phyloP scores from a whole-genome alignment of 2,113 vertebrate species.

The Pomatorhinus ruficollis region DNA sequence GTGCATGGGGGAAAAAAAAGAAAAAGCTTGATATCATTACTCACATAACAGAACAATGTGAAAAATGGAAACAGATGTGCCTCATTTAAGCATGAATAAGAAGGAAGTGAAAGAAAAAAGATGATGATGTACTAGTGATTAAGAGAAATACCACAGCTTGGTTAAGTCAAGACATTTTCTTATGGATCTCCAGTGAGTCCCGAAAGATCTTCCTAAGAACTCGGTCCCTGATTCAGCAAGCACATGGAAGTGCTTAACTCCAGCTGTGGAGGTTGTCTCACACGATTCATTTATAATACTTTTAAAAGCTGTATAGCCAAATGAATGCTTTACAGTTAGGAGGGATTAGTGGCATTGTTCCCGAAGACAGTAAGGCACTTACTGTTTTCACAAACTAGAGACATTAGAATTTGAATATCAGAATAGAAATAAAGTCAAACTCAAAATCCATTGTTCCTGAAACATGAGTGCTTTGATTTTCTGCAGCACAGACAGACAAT shows the following conservation, averaged over 20 bases:
- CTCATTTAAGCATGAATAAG: conserved; percentile 56
- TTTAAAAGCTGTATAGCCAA: background rate
- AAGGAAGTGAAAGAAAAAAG: conserved; percentile 59
- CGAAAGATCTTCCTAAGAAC: background rate
- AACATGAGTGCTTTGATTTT: background rate
- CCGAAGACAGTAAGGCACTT: background rate
- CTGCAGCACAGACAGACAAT: background rate
- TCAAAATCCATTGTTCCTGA: background rate
- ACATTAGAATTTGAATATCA: background rate
- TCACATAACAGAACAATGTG: conserved; percentile 59
- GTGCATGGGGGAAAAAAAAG: background rate
- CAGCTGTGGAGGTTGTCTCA: background rate
- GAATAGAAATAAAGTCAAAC: background rate
- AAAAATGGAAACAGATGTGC: conserved; percentile 72
- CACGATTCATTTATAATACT: background rate
- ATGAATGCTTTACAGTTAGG: background rate
- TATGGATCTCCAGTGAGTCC: conserved; percentile 15
- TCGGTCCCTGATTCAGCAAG: background rate
- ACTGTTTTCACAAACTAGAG: background rate
- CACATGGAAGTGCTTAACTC: conserved; percentile 9
- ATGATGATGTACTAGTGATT: conserved; percentile 23
- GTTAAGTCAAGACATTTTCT: conserved; percentile 45
- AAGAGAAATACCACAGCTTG: conserved; percentile 32
- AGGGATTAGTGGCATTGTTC: background rate
- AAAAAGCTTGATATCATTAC: conserved; percentile 2